Conservation (phyloP, 2,888 invertebrate genomes). For the Ophion costatus region DNA sequence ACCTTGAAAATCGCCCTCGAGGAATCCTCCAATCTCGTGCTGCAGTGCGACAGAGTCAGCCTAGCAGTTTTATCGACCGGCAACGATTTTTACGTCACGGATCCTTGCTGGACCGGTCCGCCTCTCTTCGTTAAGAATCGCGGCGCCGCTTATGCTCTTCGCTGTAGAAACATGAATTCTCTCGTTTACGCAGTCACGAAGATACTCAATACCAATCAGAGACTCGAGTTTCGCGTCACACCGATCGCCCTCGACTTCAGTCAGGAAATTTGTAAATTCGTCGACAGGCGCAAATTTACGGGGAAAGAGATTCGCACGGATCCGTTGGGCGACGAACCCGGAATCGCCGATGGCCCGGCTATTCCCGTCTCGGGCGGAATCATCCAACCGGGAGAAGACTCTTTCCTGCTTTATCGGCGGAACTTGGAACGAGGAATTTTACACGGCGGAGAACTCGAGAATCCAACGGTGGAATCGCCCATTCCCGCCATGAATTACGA, state of each 20-base stretch:
- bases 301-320: conserved; percentile 71
- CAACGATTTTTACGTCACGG: conserved; percentile 77
- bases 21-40: conserved; percentile 71
- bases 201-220: conserved; percentile 79
- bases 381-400: conserved; percentile 70
- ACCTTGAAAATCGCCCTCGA: conserved; percentile 70
- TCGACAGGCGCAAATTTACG: conserved; percentile 27
- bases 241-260: conserved; percentile 72
- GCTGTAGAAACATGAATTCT: conserved; percentile 76
- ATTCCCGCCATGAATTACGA: conserved; percentile 66
- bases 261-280: conserved; percentile 66
- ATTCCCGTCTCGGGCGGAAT: conserved; percentile 70
- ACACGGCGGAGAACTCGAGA: conserved; percentile 69
- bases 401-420: conserved; percentile 70
- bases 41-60: conserved; percentile 77
- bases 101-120: conserved; percentile 79
- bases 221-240: conserved; percentile 75
- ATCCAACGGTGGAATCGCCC: conserved; percentile 63
- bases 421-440: conserved; percentile 68
- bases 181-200: conserved; percentile 77
- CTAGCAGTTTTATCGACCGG: conserved; percentile 72
- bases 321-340: conserved; percentile 69
- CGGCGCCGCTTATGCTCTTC: conserved; percentile 78
- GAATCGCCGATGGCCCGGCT: conserved; percentile 57
- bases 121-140: conserved; percentile 76